Evolutionary conservation across 1,140 invertebrate genomes (phyloP), one percentile per base, ranked within the genome.

Genomic region (Leucophenga varia): DNA sequence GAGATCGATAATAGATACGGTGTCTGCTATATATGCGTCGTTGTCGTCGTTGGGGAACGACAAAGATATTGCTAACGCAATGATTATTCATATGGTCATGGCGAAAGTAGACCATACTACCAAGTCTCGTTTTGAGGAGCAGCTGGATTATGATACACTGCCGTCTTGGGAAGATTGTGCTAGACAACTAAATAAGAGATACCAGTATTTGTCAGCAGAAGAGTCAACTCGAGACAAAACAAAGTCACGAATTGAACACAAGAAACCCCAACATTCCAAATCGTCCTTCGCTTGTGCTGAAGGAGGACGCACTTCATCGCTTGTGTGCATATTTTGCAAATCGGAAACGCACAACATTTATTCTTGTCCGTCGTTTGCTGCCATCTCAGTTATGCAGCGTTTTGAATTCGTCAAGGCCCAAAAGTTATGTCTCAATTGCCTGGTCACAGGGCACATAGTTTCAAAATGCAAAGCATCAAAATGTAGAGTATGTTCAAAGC

Each of bases 61-160:
- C 36, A 38, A 38, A 19, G 17, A 38, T 5, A 46, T 46, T 18
- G 12, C 44, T 3, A 38, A 30, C 28, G 44, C 34, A 2, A 46
- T 46, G 1, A 20, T 38, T 16, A 46, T 46, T 18, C 44, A 46
- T 38, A 38, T 38, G 31, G 34, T 46, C 10, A 17, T 17, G 18
- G 10, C 36, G 10, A 17, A 38, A 12, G 36, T 4, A n/a, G n/a
- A 12, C 19, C 17, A 2, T n/a, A 9, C 18, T 14, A 16, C 12
- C 14, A 38, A 14, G n/a, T 38, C 36, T 12, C 2, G 19, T 3
- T 36, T 18, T 12, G 32, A 47, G 17, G 45, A 47, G 18, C 39
- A 49, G 32, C 39, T 49, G 7, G 39, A 49, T 30, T 49, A 43
- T n/a, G 32, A 37, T 14, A 38, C 17, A n/a, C 22, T 43, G 19